phyloP scores from a whole-genome alignment of 2,113 vertebrate genomes.

The Salvelinus namaycush region DNA sequence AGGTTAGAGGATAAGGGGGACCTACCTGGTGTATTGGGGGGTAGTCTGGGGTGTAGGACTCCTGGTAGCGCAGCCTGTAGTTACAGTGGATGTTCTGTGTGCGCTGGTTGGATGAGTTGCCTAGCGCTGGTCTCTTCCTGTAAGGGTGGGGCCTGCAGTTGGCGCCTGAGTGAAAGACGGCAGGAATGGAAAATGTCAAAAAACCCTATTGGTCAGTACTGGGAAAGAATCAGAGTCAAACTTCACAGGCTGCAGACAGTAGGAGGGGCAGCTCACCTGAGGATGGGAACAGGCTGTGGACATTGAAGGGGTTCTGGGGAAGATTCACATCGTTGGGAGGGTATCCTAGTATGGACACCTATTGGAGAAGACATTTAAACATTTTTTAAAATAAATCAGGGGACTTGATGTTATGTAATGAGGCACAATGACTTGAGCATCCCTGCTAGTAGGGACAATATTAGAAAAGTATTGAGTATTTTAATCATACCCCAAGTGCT shows the following conservation, averaged over 20 bases:
- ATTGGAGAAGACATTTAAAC: constrained; percentile 1
- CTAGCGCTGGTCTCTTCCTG: constrained; percentile 73
- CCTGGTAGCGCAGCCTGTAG: constrained; percentile 73
- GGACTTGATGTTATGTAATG: constrained; percentile 51
- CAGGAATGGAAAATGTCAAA: constrained; percentile 40
- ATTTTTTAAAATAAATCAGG: too few relatives aligned
- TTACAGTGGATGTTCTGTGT: constrained; percentile 62
- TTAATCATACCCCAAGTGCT: constrained; percentile 73
- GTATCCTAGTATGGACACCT: constrained; percentile 83
- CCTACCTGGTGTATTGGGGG: constrained; percentile 65
- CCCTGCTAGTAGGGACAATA: constrained; percentile 52
- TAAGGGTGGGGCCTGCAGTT: constrained; percentile 76
- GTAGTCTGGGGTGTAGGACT: constrained; percentile 75
- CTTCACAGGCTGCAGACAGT: constrained; percentile 34
- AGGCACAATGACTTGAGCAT: constrained; percentile 31
- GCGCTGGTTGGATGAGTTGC: constrained; percentile 71
- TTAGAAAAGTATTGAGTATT: constrained; percentile 2
- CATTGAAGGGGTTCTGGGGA: constrained; percentile 76
- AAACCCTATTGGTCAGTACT: background rate
- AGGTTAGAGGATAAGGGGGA: background rate
- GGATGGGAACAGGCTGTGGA: constrained; percentile 73
- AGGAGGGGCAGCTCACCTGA: constrained; percentile 68
- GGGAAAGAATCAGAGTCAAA: background rate
- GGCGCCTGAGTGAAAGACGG: constrained; percentile 49
- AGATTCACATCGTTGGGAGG: constrained; percentile 81